Percentiles rank a stretch among this genome's conserved stretches.
Evolutionary conservation across 2,113 vertebrate species (phyloP).

Genomic region (Atrichornis clamosus): DNA sequence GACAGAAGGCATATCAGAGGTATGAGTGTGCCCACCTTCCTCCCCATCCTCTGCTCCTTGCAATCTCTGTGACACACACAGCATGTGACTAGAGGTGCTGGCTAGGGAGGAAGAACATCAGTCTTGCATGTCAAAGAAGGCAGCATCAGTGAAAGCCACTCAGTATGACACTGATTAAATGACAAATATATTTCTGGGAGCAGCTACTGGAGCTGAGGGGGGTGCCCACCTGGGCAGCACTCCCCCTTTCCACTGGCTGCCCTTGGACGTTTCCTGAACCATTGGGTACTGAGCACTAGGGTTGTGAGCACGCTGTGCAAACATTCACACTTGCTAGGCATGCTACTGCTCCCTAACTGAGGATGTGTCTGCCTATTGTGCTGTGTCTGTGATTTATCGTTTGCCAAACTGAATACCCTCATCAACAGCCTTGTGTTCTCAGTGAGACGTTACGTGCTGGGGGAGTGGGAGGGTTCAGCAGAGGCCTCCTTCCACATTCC

Average conservation of each 20-base stretch:
- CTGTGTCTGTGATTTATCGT: neutral
- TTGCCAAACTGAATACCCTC: neutral
- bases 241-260: neutral
- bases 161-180: neutral
- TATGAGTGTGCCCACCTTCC: neutral
- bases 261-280: rapidly evolving
- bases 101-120: neutral
- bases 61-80: neutral
- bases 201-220: neutral
- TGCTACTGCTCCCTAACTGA: neutral
- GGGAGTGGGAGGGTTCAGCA: neutral
- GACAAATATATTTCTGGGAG: neutral
- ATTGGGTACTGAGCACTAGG: neutral
- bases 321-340: neutral
- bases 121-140: neutral
- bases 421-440: neutral
- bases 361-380: neutral
- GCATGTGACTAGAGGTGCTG: neutral
- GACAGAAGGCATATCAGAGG: neutral
- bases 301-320: rapidly evolving
- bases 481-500: neutral
- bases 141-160: neutral
- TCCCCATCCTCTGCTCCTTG: neutral
- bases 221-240: neutral
- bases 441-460: neutral